Evolutionary conservation across 1,140 invertebrate species (phyloP).

Genomic region (Sipha flava): DNA sequence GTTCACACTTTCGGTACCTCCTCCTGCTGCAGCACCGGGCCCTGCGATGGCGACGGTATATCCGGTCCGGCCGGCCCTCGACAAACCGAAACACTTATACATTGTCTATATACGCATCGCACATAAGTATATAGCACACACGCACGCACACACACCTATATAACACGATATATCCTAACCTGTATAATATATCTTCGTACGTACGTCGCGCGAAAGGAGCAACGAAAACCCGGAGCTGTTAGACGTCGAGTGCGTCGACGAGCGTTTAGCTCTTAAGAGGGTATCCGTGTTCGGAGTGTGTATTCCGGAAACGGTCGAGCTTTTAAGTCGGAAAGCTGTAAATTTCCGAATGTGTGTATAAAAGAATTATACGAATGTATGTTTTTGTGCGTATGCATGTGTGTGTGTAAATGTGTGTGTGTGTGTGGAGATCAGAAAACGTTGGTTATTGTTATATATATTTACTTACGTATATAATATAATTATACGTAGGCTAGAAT

Average conservation of each 20-base stretch:
- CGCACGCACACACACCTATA: too few relatives aligned
- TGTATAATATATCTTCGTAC: neutral
- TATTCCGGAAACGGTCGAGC: slow-evolving; percentile 8
- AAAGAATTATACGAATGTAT: neutral
- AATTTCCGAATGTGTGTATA: neutral
- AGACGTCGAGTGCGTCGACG: neutral
- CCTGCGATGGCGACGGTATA: too few relatives aligned
- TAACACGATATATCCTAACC: neutral
- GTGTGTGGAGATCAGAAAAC: too few relatives aligned
- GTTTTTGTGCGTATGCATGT: too few relatives aligned
- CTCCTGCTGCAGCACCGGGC: too few relatives aligned
- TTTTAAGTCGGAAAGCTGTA: neutral
- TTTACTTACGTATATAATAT: too few relatives aligned
- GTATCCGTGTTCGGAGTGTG: neutral
- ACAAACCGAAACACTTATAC: neutral
- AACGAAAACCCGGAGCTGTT: neutral
- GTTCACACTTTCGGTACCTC: neutral
- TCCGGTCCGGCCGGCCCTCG: neutral
- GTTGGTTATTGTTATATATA: too few relatives aligned
- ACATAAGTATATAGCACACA: neutral
- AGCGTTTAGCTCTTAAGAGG: slow-evolving; percentile 18
- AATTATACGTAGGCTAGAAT: too few relatives aligned
- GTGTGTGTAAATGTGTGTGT: too few relatives aligned
- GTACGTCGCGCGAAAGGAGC: too few relatives aligned
- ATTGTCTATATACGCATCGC: too few relatives aligned